Percentiles rank a stretch among this genome's conserved stretches.
phyloP scores from a whole-genome alignment of 2,113 vertebrate species.

The Herpailurus yagouaroundi region DNA sequence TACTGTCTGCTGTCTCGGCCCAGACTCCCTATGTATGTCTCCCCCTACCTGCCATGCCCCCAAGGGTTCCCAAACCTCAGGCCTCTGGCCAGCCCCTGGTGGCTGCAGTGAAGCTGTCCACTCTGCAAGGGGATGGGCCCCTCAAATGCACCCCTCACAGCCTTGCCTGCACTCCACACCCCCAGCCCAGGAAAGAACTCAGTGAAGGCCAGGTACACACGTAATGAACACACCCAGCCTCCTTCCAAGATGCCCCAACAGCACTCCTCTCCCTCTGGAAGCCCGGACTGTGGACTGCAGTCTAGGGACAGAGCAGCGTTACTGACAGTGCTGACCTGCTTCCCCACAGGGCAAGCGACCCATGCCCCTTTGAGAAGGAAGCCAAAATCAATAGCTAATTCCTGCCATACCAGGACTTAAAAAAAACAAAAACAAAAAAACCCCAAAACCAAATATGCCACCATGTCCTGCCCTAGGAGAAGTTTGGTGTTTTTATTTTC shows the following conservation, averaged over 20 bases:
- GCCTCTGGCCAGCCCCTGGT: background rate
- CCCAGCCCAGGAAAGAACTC: background rate
- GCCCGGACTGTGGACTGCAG: background rate
- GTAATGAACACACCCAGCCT: background rate
- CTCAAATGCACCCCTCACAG: background rate
- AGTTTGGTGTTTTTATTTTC: background rate
- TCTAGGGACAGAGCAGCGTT: background rate
- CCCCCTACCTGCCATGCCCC: background rate
- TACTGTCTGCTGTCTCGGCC: background rate
- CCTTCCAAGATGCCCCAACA: background rate
- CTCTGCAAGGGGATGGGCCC: too few relatives aligned
- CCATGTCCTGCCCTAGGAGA: background rate
- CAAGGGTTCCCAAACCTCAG: background rate
- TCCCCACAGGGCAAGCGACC: background rate
- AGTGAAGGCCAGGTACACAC: background rate
- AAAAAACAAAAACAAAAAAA: background rate
- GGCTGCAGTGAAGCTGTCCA: background rate
- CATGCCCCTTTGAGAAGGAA: background rate
- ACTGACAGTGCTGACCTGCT: background rate
- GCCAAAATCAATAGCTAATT: conserved; percentile 59
- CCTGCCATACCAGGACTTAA: conserved; percentile 15
- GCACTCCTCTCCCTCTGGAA: background rate
- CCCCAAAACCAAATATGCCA: background rate
- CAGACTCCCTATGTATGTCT: background rate
- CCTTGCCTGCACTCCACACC: background rate